These are phyloP conservation scores for Diadegma fenestrale DNA, from an alignment of 2,888 invertebrate species.

Conservation along the genomic window DNA sequence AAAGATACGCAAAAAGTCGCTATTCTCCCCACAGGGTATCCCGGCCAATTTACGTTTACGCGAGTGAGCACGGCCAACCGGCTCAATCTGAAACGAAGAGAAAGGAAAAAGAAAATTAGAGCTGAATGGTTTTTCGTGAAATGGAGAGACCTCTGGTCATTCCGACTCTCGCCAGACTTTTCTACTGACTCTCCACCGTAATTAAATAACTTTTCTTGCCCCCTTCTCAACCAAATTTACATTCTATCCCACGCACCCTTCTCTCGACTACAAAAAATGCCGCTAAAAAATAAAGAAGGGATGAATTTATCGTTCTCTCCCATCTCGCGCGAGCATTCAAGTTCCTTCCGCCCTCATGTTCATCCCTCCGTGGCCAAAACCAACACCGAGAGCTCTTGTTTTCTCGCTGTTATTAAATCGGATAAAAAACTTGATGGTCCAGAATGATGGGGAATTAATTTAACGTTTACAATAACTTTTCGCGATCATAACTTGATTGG, in stretches of 20 bases:
- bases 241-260: slow-evolving; percentile 49
- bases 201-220: slow-evolving; percentile 66
- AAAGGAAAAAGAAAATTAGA: not conserved
- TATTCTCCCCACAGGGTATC: slow-evolving; percentile 51
- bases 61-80: not conserved
- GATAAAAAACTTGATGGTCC: not conserved
- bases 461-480: not conserved
- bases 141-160: slow-evolving; percentile 43
- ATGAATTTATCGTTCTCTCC: slow-evolving; percentile 54
- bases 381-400: not conserved
- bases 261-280: not conserved
- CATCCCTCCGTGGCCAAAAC: not conserved
- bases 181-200: slow-evolving; percentile 58
- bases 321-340: slow-evolving; percentile 8
- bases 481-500: not conserved
- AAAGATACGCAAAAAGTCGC: slow-evolving; percentile 64
- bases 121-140: slow-evolving; percentile 22
- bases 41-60: slow-evolving; percentile 64
- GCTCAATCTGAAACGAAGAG: slow-evolving; percentile 15
- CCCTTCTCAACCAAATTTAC: slow-evolving; percentile 56
- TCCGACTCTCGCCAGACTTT: slow-evolving; percentile 21
- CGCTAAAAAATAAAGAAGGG: slow-evolving; percentile 23
- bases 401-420: not conserved
- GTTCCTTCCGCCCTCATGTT: not conserved
- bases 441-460: not conserved